These are phyloP conservation scores for Limnephilus auricula DNA, from an alignment of 2,888 invertebrate species.

Conservation along the genomic window DNA sequence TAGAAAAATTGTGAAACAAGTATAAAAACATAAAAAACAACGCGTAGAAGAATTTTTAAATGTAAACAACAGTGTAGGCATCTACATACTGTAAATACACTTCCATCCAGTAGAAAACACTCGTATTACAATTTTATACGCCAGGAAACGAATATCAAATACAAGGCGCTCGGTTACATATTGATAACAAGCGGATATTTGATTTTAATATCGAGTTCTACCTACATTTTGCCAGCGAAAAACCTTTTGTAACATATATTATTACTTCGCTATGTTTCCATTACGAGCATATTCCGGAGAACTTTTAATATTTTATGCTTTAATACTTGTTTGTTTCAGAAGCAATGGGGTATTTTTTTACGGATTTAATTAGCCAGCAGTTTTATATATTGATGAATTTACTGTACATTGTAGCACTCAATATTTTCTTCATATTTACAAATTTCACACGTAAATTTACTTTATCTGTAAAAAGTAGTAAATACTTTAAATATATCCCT, in stretches of 20 bases:
- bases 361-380: neutral
- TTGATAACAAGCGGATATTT: slow-evolving; percentile 30
- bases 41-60: neutral
- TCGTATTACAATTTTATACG: neutral
- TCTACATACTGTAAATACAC: neutral
- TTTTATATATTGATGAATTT: no score
- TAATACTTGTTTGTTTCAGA: neutral
- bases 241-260: neutral
- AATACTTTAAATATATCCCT: no score
- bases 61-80: neutral
- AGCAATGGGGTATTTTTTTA: neutral
- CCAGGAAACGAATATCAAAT: neutral
- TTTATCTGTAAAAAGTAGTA: no score
- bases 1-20: no score
- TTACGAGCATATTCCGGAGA: neutral
- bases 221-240: neutral
- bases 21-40: neutral
- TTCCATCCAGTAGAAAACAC: neutral
- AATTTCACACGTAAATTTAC: no score
- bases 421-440: no score
- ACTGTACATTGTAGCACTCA: no score
- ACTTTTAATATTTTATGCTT: slow-evolving; percentile 32
- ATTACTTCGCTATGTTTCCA: neutral
- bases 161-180: neutral
- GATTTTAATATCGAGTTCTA: slow-evolving; percentile 11